Conservation (phyloP, 2,888 invertebrate genomes). For the Calameuta filiformis region DNA sequence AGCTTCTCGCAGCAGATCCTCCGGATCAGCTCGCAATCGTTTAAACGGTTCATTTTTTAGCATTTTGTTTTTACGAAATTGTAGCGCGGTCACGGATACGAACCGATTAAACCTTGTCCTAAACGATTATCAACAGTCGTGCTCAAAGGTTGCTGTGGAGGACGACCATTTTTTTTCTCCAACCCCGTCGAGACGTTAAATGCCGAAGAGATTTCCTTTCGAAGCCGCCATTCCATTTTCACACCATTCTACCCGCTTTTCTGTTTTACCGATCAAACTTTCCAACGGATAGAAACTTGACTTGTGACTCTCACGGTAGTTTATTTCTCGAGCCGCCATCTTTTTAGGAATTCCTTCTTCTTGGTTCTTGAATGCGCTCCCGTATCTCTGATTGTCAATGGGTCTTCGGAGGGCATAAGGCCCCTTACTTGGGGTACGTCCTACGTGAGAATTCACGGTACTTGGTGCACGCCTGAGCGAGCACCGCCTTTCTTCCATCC, state of each 20-base stretch:
- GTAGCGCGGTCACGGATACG: constrained; percentile 24
- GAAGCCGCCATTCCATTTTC: not conserved
- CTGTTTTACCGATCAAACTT: not conserved
- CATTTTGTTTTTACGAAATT: constrained; percentile 26
- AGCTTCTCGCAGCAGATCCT: constrained; percentile 19
- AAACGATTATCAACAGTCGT: constrained; percentile 26
- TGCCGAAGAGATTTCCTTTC: not conserved
- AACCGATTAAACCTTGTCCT: constrained; percentile 23
- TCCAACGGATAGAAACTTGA: not conserved
- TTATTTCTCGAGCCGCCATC: not conserved
- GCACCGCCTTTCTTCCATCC: constrained; percentile 4
- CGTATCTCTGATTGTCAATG: constrained; percentile 22
- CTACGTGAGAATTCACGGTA: constrained; percentile 22
- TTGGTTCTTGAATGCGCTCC: not conserved
- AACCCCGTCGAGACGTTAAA: not conserved
- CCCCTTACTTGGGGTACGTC: not conserved
- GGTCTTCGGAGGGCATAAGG: constrained; percentile 6
- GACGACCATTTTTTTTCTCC: constrained; percentile 17
- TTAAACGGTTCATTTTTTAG: constrained; percentile 29
- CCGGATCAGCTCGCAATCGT: constrained; percentile 22
- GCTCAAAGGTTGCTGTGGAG: constrained; percentile 18
- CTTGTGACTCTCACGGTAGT: not conserved
- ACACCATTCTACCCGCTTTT: not conserved
- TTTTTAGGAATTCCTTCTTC: not conserved
- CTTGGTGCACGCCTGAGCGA: constrained; percentile 19